These are phyloP conservation scores for Cordilura impudica DNA, from an alignment of 2,888 invertebrate species.

Conservation along the genomic window DNA sequence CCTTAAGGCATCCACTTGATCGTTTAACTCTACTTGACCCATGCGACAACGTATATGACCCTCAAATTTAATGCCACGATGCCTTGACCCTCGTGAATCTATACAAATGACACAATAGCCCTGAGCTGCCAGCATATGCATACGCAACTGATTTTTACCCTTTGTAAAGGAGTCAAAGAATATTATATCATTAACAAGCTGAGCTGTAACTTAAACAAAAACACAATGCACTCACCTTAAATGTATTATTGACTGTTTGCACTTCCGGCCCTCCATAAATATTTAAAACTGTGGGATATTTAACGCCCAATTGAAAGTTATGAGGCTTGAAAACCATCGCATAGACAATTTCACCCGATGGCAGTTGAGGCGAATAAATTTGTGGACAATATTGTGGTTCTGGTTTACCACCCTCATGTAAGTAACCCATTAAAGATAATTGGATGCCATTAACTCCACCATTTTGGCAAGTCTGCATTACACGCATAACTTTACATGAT, in stretches of 20 bases:
- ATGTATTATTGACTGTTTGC: conserved; percentile 97
- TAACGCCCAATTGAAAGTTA: conserved; percentile 80
- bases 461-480: conserved; percentile 81
- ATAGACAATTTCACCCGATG: conserved; percentile 85
- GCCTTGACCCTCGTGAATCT: conserved; percentile 96
- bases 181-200: background rate
- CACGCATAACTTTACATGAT: conserved; percentile 86
- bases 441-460: conserved; percentile 84
- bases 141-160: conserved; percentile 93
- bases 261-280: conserved; percentile 99
- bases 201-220: background rate
- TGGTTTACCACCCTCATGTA: conserved; percentile 82
- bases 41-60: conserved; percentile 92
- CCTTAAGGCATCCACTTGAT: conserved; percentile 96
- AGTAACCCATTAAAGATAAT: conserved; percentile 84
- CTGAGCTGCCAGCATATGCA: conserved; percentile 96
- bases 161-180: conserved; percentile 72
- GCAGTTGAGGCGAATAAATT: conserved; percentile 84
- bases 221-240: conserved; percentile 82
- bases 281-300: conserved; percentile 95
- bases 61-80: conserved; percentile 95
- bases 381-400: conserved; percentile 84
- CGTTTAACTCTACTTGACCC: conserved; percentile 95
- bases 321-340: conserved; percentile 95
- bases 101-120: conserved; percentile 97